Evolutionary conservation across 1,140 invertebrate species (phyloP).

Genomic region (Heterodera carotae): DNA sequence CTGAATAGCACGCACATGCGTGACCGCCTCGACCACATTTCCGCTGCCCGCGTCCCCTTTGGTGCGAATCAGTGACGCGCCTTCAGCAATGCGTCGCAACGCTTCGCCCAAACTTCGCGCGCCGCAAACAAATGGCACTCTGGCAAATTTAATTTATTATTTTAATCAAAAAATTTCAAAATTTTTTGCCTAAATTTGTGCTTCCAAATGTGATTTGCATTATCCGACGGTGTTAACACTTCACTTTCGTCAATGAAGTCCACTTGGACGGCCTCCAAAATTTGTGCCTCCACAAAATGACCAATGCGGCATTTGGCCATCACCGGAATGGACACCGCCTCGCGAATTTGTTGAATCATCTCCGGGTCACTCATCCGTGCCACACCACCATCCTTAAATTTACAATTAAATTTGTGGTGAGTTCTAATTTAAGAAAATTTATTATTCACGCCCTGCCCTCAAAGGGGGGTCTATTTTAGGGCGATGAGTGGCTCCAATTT

Average conservation of each 20-base stretch:
- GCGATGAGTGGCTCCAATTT: too few species aligned
- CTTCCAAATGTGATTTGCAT: slow-evolving; percentile 26
- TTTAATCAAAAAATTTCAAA: neutral
- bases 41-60: slow-evolving; percentile 25
- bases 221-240: slow-evolving; percentile 13
- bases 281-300: slow-evolving; percentile 26
- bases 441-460: too few species aligned
- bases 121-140: slow-evolving; percentile 24
- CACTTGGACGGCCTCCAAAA: slow-evolving; percentile 14
- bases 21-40: slow-evolving; percentile 19
- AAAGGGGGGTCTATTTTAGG: too few species aligned
- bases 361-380: slow-evolving; percentile 25
- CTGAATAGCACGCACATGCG: slow-evolving; percentile 14
- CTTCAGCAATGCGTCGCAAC: slow-evolving; percentile 17
- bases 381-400: slow-evolving; percentile 2
- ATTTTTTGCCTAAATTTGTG: slow-evolving; percentile 1
- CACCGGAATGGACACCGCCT: slow-evolving; percentile 18
- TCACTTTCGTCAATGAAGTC: slow-evolving; percentile 29
- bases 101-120: slow-evolving; percentile 15
- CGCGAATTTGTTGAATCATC: slow-evolving; percentile 12
- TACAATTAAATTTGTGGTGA: too few species aligned
- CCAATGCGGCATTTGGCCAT: slow-evolving; percentile 29
- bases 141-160: neutral
- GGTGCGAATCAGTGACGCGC: slow-evolving; percentile 15
- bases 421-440: neutral